Evolutionary conservation across 2,113 vertebrate species (phyloP), one percentile per base, ranked within the genome.

Genomic region (Gymnogyps californianus): DNA sequence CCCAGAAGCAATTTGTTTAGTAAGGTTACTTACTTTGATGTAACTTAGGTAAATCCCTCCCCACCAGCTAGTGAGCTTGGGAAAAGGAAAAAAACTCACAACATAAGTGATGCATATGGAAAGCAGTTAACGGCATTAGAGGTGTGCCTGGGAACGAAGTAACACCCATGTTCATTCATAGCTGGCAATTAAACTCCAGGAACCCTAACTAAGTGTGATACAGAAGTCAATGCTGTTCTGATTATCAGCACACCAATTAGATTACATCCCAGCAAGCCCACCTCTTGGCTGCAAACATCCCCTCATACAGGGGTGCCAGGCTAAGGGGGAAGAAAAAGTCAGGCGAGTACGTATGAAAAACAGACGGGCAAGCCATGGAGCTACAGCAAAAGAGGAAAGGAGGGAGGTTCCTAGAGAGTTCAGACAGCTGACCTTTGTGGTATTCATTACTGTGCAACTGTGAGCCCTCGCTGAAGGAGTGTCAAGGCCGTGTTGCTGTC

Each of bases 351-450:
- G 0, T 13, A 76, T 8, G 36, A 67, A 78, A 81, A 57, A 3
- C 78, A 85, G 86, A 32, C 0, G 1, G 40, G 69, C 18, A 55
- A 3, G 40, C 20, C 1, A 5, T 0, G 2, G 80, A 80, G 74
- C n/a, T 89, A 6, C 74, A 76, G 82, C 92, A 79, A 22, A 34
- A 17, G 64, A 47, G 81, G 80, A 75, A 62, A 89, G 69, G 61
- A 83, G 47, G 67, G 75, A 87, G 90, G 79, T 12, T 94, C 80
- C 74, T 26, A 12, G 72, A 65, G 57, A 92, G 84, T 17, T 90
- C 93, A 83, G 91, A 70, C 88, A 92, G 95, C 82, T 92, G 94
- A 95, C 78, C 95, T 72, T 28, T 58, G 91, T 31, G 71, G 93
- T 36, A 57, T 81, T 95, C 89, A 86, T 67, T 92, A 89, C 65